A percentile compares a stretch with the other conserved stretches of the same genome.
phyloP scores from a whole-genome alignment of 2,113 vertebrate genomes.

The Paradoxurus hermaphroditus region DNA sequence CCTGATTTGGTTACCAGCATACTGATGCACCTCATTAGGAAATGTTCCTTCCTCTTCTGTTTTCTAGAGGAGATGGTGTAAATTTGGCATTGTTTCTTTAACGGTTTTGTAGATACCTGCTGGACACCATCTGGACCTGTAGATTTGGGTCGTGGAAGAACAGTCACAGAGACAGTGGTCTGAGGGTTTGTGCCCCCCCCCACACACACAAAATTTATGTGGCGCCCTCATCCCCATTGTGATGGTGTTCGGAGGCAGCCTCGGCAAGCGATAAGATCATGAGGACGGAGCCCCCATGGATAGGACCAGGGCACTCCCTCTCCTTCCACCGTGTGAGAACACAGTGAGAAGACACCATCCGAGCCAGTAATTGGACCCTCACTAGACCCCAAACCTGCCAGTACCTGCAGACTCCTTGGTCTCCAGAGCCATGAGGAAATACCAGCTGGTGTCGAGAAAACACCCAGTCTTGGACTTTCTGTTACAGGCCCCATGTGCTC shows the following conservation, averaged over 20 bases:
- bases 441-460: not conserved
- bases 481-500: accelerated
- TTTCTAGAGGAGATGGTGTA: not conserved
- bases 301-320: not conserved
- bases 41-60: not conserved
- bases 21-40: not conserved
- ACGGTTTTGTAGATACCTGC: not conserved
- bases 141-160: no score
- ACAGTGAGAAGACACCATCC: not conserved
- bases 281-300: not conserved
- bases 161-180: no score
- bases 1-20: not conserved
- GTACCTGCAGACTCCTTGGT: not conserved
- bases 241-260: not conserved
- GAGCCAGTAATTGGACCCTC: not conserved
- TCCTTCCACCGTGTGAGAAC: not conserved
- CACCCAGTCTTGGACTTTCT: not conserved
- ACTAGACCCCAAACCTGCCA: not conserved
- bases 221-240: not conserved
- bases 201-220: not conserved
- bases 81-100: not conserved
- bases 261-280: not conserved
- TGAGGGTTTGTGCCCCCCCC: not conserved
- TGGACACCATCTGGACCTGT: not conserved
- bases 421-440: not conserved